Conservation (phyloP, 2,888 invertebrate genomes). For the Limnephilus rhombicus region DNA sequence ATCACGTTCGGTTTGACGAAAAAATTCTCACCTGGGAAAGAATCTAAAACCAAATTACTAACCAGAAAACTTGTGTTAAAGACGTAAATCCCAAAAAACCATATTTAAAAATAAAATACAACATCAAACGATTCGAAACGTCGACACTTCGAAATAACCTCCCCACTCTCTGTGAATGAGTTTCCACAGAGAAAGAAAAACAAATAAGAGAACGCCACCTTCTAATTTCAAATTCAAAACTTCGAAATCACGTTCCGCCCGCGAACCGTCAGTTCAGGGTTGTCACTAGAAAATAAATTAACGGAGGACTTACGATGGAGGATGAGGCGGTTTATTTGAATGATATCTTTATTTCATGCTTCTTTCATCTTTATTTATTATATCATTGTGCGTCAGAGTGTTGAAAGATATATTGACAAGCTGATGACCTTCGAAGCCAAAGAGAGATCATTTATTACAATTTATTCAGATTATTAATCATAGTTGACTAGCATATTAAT, state of each 20-base stretch:
- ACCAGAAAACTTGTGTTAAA: neutral
- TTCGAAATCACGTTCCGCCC: conserved; percentile 56
- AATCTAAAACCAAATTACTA: neutral
- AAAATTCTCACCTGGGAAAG: neutral
- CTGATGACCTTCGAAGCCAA: no score
- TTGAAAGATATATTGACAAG: no score
- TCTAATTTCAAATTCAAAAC: conserved; percentile 56
- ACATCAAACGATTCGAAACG: neutral
- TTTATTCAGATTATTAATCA: no score
- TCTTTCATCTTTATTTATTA: no score
- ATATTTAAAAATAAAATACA: neutral
- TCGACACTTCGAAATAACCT: neutral
- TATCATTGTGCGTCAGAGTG: no score
- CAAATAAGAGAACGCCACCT: conserved; percentile 49
- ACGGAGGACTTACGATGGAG: neutral
- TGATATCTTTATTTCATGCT: no score
- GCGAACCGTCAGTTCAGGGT: conserved; percentile 12
- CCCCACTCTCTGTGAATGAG: neutral
- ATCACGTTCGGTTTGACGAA: no score
- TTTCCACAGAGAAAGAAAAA: conserved; percentile 15
- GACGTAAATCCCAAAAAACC: neutral
- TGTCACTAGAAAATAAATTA: neutral
- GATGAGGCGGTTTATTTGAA: neutral
- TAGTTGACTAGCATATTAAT: no score
- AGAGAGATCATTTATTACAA: no score